Base-by-base conservation (phyloP, 2,888 invertebrate species). In the Myathropa florea region DNA sequence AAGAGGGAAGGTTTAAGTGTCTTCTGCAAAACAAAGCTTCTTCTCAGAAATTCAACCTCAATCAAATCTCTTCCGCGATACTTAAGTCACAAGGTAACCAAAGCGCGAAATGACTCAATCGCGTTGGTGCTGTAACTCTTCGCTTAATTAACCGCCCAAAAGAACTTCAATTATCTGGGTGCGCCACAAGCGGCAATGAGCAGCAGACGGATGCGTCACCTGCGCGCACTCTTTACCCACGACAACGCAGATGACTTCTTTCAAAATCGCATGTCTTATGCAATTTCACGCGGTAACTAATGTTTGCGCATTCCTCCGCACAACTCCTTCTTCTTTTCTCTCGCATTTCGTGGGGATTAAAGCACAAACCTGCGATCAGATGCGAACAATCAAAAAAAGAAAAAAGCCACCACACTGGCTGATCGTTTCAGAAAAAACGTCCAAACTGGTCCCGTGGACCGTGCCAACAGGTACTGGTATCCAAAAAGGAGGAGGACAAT, bases 241-340 rank as follows among this genome's bases (percentile, higher is more conserved):
- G 30, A 18, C 30, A 4, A 9, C 55, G 14, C 14, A 36, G 28
- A 36, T 26, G 26, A 65, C 26, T 75, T 65, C 64, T 64, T 26
- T 73, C 64, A 64, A 73, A 73, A 64, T 57, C 75, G 21, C 64
- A 57, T 65, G n/a, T 57, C 64, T 75, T 75, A 75, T 65, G 75
- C 57, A 75, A 75, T 39, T 6, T 12, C 10, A 23, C 39, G 7
- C 7, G 21, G 64, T 28, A 57, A 55, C 26, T 57, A 30, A 53
- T 75, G 24, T 57, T 75, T 57, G 14, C 24, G 21, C 61, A 30
- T 63, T 63, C 9, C 24, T 3, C 14, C 3, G 57, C 60, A 21
- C 24, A 21, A 24, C 39, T 36, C 14, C 26, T 53, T 18, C 53
- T 36, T 59, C n/a, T 57, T n/a, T 9, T 53, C 1, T 30, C 4